Percentiles rank a stretch among this genome's conserved stretches.
Conservation (phyloP, 2,113 vertebrate species). For the Lasiurus cinereus region DNA sequence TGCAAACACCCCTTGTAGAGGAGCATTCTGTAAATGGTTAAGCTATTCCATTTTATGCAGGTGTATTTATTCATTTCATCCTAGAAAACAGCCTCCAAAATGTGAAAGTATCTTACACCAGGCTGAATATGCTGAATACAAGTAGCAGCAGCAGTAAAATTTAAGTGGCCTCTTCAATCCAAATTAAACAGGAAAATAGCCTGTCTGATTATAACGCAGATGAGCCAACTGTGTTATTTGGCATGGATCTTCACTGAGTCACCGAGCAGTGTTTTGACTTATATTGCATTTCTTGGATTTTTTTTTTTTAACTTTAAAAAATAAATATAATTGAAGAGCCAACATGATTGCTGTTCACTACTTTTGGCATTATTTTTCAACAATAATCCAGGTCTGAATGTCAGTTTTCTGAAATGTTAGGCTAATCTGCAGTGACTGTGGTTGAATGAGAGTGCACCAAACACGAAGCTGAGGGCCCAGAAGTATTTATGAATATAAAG, state of each 20-base stretch:
- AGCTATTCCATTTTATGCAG: neutral
- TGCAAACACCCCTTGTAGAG: neutral
- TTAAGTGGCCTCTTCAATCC: neutral
- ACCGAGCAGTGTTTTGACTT: neutral
- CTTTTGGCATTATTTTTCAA: neutral
- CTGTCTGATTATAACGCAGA: neutral
- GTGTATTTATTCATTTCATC: neutral
- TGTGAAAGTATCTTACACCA: neutral
- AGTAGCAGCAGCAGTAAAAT: neutral
- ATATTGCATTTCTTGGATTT: neutral
- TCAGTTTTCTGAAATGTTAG: neutral
- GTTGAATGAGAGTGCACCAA: neutral
- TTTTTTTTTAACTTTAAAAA: slow-evolving; percentile 22
- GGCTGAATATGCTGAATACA: neutral
- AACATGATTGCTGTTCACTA: neutral
- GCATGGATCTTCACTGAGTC: neutral
- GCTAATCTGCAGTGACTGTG: neutral
- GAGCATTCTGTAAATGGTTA: neutral
- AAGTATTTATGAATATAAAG: neutral
- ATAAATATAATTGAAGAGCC: slow-evolving; percentile 26
- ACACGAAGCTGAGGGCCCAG: neutral
- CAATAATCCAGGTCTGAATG: neutral
- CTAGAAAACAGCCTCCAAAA: neutral
- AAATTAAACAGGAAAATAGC: slow-evolving; percentile 10
- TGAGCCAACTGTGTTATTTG: neutral